These are phyloP conservation scores for Lithophane ornitopus DNA, from an alignment of 2,888 invertebrate genomes.

Conservation along the genomic window DNA sequence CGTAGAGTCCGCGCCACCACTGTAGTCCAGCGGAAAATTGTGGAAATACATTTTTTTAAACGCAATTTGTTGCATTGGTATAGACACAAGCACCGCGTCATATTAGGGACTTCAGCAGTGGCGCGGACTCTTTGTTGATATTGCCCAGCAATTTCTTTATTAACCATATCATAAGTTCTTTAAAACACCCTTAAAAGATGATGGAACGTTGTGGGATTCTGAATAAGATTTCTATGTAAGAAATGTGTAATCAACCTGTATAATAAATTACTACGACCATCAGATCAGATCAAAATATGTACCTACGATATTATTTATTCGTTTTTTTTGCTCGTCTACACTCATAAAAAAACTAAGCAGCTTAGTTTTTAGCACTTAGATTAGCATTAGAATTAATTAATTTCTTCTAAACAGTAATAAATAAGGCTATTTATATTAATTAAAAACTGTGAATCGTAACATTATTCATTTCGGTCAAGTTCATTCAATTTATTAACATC, in stretches of 20 bases:
- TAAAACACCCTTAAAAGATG: neutral
- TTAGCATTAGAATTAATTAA: constrained; percentile 25
- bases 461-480: constrained; percentile 5
- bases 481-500: neutral
- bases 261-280: neutral
- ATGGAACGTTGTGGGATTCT: neutral
- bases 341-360: constrained; percentile 10
- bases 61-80: too few species aligned
- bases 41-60: too few species aligned
- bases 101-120: too few species aligned
- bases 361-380: constrained; percentile 33
- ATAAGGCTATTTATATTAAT: constrained; percentile 13
- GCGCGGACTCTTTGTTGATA: neutral
- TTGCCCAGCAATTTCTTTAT: neutral
- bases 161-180: neutral
- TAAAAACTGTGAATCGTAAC: constrained; percentile 10
- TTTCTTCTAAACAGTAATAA: constrained; percentile 12
- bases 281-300: neutral
- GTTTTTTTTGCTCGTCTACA: neutral
- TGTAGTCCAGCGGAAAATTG: too few species aligned
- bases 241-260: neutral
- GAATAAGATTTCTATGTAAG: neutral
- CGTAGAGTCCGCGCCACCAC: too few species aligned
- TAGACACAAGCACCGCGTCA: too few species aligned
- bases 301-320: neutral